phyloP scores from a whole-genome alignment of 2,113 vertebrate genomes.

The Mustela nigripes region DNA sequence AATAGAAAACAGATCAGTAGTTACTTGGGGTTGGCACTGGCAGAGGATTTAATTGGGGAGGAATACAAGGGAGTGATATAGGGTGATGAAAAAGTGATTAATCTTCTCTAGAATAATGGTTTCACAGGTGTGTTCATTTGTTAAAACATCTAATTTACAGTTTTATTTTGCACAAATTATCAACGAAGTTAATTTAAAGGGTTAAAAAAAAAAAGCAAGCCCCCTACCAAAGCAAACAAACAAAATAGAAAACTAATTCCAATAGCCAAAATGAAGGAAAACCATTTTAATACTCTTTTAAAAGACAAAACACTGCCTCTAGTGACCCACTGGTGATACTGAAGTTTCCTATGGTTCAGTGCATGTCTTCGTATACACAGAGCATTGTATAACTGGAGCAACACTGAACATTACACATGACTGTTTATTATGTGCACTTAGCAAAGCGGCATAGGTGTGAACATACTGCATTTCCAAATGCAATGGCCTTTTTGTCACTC shows the following conservation, averaged over 20 bases:
- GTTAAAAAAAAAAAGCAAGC: neutral
- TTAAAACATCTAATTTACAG: neutral
- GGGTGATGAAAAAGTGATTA: neutral
- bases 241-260: slow-evolving; percentile 14
- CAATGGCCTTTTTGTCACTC: neutral
- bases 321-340: neutral
- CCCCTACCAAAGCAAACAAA: neutral
- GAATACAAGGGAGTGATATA: neutral
- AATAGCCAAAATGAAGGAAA: slow-evolving; percentile 7
- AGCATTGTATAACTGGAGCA: neutral
- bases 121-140: neutral
- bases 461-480: neutral
- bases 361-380: neutral
- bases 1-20: neutral
- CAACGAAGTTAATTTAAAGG: neutral
- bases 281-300: neutral
- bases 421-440: neutral
- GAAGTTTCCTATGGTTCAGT: neutral
- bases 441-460: neutral
- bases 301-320: neutral
- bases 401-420: neutral
- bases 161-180: slow-evolving; percentile 43
- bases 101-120: neutral
- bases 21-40: neutral
- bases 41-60: neutral